Evolutionary conservation across 2,888 invertebrate species (phyloP).

Genomic region (Coenonympha glycerion): DNA sequence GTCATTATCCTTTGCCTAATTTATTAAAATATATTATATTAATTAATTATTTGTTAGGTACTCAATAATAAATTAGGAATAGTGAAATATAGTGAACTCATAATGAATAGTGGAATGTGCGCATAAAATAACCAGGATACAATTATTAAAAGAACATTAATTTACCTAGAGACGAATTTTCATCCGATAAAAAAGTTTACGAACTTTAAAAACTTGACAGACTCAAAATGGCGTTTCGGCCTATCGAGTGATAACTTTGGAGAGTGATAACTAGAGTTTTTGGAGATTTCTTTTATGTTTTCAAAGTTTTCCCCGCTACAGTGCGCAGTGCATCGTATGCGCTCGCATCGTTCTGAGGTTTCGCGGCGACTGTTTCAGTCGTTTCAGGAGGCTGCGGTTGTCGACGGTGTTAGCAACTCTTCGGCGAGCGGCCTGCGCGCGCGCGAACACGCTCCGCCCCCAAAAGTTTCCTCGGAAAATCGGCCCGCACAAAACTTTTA

Average conservation of each 20-base stretch:
- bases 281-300: slow-evolving; percentile 12
- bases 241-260: slow-evolving; percentile 19
- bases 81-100: too few relatives aligned
- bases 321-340: slow-evolving; percentile 51
- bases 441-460: slow-evolving; percentile 55
- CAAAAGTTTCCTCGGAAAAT: slow-evolving; percentile 54
- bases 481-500: slow-evolving; percentile 28
- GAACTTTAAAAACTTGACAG: slow-evolving; percentile 35
- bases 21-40: too few relatives aligned
- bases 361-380: slow-evolving; percentile 61
- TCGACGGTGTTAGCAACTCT: slow-evolving; percentile 59
- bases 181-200: slow-evolving; percentile 32
- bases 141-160: background rate
- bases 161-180: slow-evolving; percentile 40
- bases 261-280: background rate
- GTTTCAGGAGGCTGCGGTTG: slow-evolving; percentile 43
- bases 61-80: too few relatives aligned
- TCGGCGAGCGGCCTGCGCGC: slow-evolving; percentile 51
- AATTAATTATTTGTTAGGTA: too few relatives aligned
- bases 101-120: background rate
- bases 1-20: too few relatives aligned
- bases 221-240: slow-evolving; percentile 23
- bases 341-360: slow-evolving; percentile 53
- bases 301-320: slow-evolving; percentile 28
- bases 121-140: background rate